These are phyloP conservation scores for Andrena praecox DNA, from an alignment of 2,888 invertebrate species.

Conservation along the genomic window DNA sequence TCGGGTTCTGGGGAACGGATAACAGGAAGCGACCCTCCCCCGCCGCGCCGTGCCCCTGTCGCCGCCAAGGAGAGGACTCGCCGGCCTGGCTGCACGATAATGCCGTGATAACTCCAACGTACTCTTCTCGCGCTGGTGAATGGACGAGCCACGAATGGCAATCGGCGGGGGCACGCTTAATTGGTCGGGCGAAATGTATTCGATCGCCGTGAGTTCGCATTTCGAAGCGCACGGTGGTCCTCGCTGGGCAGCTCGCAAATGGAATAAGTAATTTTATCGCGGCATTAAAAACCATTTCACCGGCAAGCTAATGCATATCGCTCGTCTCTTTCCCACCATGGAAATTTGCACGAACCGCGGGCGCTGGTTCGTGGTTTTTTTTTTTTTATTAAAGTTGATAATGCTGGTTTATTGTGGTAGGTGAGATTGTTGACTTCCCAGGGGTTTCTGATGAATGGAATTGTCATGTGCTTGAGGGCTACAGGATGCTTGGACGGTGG, in stretches of 20 bases:
- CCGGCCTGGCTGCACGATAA: constrained; percentile 45
- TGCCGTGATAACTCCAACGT: constrained; percentile 36
- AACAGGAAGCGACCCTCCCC: constrained; percentile 65
- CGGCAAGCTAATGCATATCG: neutral
- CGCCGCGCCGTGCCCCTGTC: constrained; percentile 1
- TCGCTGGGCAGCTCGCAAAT: neutral
- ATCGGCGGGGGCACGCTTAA: constrained; percentile 4
- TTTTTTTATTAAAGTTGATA: neutral
- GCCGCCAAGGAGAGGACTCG: constrained; percentile 41
- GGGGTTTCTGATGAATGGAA: no score
- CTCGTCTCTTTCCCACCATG: no score
- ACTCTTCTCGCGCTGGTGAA: neutral
- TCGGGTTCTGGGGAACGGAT: constrained; percentile 53
- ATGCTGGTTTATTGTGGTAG: no score
- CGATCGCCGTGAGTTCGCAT: neutral
- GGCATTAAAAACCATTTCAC: neutral
- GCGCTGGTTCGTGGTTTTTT: neutral
- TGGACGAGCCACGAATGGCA: constrained; percentile 23
- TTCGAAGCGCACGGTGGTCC: constrained; percentile 10
- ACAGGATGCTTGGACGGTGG: no score
- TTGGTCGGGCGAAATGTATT: constrained; percentile 4
- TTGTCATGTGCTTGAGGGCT: no score
- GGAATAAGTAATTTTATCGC: constrained; percentile 27
- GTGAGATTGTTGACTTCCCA: no score
- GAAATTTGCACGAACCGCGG: neutral